Evolutionary conservation across 2,113 vertebrate genomes (phyloP).

Genomic region (Anolis carolinensis): DNA sequence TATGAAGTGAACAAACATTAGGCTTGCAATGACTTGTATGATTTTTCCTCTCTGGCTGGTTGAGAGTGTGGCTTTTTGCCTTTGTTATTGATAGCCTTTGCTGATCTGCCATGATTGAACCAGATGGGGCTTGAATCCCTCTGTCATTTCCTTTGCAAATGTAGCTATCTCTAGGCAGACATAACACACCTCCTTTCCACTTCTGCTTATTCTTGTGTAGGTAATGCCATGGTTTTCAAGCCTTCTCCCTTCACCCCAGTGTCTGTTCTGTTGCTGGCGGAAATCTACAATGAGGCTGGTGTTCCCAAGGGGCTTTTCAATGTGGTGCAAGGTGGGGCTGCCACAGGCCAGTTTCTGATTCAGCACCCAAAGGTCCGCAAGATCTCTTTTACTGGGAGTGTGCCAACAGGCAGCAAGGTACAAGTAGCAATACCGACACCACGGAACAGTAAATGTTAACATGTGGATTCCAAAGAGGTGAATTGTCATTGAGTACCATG

Average conservation of each 20-base stretch:
- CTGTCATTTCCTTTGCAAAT: background rate
- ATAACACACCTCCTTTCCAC: background rate
- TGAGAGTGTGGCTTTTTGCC: no score
- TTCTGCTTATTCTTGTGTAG: conserved; percentile 65
- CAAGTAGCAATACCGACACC: background rate
- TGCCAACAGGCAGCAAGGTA: conserved; percentile 94
- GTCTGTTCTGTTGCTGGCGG: conserved; percentile 87
- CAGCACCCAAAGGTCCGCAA: conserved; percentile 90
- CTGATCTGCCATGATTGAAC: background rate
- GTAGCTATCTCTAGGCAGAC: background rate
- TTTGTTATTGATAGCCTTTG: background rate
- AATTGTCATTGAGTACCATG: background rate
- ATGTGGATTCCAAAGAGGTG: background rate
- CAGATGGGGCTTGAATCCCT: background rate
- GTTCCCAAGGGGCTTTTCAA: conserved; percentile 91
- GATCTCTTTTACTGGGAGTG: conserved; percentile 95
- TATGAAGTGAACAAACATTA: no score
- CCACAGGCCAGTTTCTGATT: conserved; percentile 90
- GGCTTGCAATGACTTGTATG: no score
- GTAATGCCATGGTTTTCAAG: conserved; percentile 95
- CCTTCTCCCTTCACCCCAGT: conserved; percentile 93
- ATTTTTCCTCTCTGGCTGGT: no score
- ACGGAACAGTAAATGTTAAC: rapidly evolving
- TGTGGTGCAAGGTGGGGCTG: conserved; percentile 91
- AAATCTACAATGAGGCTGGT: conserved; percentile 90